Evolutionary conservation across 2,888 invertebrate species (phyloP), one percentile per base, ranked within the genome.

Genomic region (Scelioninae gen. 1): DNA sequence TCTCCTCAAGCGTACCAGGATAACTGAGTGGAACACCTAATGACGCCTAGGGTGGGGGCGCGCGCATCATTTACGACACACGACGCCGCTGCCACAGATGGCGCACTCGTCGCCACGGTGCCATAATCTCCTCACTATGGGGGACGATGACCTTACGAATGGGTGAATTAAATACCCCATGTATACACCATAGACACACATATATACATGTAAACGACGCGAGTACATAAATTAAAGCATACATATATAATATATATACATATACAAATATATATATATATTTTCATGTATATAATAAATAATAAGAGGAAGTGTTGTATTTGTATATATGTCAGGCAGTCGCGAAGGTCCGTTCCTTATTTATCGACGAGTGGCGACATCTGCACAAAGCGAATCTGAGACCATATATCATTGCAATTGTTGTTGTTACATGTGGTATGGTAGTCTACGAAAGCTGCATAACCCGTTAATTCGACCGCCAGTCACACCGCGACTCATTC

Each of bases 11-110:
- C 95, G 98, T 92, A 95, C 97, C 90, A 95, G 98, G 93, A 95
- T 98, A 92, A 94, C 95, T 72, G 98, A 98, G 92, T 98, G 98
- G 98, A 95, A 96, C 93, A 96, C 97, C 95, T 97, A 97, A 96
- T 93, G 90, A 85, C 80, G 65, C 62, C 77, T 47, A 10, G 65
- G 15, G 29, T 74, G 72, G 69, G 58, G 53, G 29, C 72, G 72
- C 55, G 72, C 62, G 72, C 63, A 55, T 63, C 71, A 53, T 63
- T 66, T 60, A 63, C 72, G 34, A 72, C 63, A 51, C 62, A 89
- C 88, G 83, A 86, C 87, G 86, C 82, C 82, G 84, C 86, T 81
- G 82, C 84, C 83, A 76, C 85, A 84, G 45, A 45, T 45, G 45
- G 45, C 45, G 45, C 45, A 45, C 45, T 45, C 45, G 45, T 85